Evolutionary conservation across 2,888 invertebrate genomes (phyloP).

Genomic region (Trachelus tabidus): DNA sequence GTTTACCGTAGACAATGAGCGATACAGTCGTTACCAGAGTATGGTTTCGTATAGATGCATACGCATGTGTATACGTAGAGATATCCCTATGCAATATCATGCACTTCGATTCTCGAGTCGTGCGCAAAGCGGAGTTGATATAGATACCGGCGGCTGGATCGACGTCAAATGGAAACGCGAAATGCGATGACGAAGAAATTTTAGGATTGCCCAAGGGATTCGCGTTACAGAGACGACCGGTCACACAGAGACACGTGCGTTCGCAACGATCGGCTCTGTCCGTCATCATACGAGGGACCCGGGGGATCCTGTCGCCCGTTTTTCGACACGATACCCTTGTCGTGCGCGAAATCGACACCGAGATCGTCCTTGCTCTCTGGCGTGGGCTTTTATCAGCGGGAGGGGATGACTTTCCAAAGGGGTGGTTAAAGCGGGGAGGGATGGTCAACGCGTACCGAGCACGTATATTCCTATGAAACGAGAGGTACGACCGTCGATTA

Average conservation of each 20-base stretch:
- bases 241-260: background rate
- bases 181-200: background rate
- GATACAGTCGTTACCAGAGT: background rate
- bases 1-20: background rate
- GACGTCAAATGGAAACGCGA: background rate
- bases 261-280: background rate
- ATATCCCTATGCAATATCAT: background rate
- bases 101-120: background rate
- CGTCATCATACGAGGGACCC: background rate
- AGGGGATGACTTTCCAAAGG: slow-evolving; percentile 2
- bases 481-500: background rate
- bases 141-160: background rate
- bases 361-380: background rate
- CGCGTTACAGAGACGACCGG: background rate
- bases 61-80: background rate
- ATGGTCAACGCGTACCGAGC: background rate
- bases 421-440: slow-evolving; percentile 43
- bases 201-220: background rate
- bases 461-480: background rate
- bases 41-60: background rate
- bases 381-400: background rate
- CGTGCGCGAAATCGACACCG: slow-evolving; percentile 35
- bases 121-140: background rate
- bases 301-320: slow-evolving; percentile 25
- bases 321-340: slow-evolving; percentile 61